Evolutionary conservation across 2,888 invertebrate genomes (phyloP).

Genomic region (Mimas tiliae): DNA sequence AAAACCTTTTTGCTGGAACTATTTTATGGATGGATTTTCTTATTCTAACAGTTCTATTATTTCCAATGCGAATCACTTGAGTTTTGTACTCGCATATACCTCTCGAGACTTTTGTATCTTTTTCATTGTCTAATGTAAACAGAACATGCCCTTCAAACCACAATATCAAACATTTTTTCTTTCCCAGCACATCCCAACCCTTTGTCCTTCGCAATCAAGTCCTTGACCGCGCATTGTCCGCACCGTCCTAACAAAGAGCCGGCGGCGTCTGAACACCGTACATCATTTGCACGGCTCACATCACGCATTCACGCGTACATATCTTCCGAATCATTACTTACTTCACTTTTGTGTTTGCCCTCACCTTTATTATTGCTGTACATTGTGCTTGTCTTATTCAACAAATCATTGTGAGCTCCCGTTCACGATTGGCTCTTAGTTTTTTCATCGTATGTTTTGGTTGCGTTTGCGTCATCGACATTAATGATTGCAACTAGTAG

Average conservation of each 20-base stretch:
- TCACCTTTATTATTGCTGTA: slow-evolving; percentile 69
- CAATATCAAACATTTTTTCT: slow-evolving; percentile 37
- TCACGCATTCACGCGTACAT: slow-evolving; percentile 77
- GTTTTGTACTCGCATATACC: slow-evolving; percentile 18
- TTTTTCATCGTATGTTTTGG: slow-evolving; percentile 72
- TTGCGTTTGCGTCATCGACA: slow-evolving; percentile 82
- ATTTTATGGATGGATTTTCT: too few species aligned
- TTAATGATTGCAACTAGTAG: slow-evolving; percentile 80
- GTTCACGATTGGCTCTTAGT: slow-evolving; percentile 77
- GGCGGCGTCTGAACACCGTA: slow-evolving; percentile 75
- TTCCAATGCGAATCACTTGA: neutral
- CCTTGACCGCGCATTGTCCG: slow-evolving; percentile 79
- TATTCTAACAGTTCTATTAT: neutral
- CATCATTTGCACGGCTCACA: slow-evolving; percentile 81
- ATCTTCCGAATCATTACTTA: slow-evolving; percentile 83
- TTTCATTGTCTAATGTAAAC: slow-evolving; percentile 19
- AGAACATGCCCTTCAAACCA: slow-evolving; percentile 27
- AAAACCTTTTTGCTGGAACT: too few species aligned
- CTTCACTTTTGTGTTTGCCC: slow-evolving; percentile 73
- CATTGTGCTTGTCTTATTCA: slow-evolving; percentile 69
- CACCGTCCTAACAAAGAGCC: slow-evolving; percentile 73
- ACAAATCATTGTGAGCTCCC: slow-evolving; percentile 57
- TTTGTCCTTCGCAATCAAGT: slow-evolving; percentile 76
- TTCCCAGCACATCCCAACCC: slow-evolving; percentile 57
- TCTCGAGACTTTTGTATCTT: slow-evolving; percentile 28